Evolutionary conservation across 2,888 invertebrate genomes (phyloP), one percentile per base, ranked within the genome.

Genomic region (Euproctis similis): DNA sequence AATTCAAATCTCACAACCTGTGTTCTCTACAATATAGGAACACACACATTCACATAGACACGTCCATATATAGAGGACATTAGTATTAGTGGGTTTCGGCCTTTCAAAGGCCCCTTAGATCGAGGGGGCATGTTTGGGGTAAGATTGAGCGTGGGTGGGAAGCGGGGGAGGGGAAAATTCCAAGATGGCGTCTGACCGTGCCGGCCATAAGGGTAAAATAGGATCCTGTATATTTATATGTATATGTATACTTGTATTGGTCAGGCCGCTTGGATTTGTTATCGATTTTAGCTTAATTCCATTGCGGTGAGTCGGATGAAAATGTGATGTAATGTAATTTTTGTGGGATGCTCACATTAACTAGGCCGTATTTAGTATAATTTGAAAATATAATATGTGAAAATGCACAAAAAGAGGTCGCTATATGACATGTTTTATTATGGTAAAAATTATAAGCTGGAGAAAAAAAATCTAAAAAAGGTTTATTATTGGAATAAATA

Each of bases 131-230:
- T 62, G 74, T 74, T 72, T 65, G 76, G 80, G 78, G 80, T 77
- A 78, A 77, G 77, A 75, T 70, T 68, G 71, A 68, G 75, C 67
- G 81, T 72, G 72, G 77, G 76, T 60, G 74, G 66, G 46, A 38
- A 51, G 50, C 59, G 61, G 59, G 68, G 66, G 54, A 62, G 67
- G 62, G 71, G 61, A 31, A 58, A 58, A 64, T 66, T 71, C 66
- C 84, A 82, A 85, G 77, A 85, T 84, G 84, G 84, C 80, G 60
- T 71, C 76, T 70, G 74, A 67, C 78, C 56, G 66, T 66, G 73
- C 81, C 73, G 82, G 82, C 80, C 84, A 84, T 84, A 84, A 75
- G 84, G 81, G 84, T 81, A 82, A 84, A 82, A 77, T 74, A 72
- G 72, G 63, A 62, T 62, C 55, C 34, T 67, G 63, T 74, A 64